Base-by-base conservation (phyloP, 1,140 invertebrate genomes). In the Pseudomyrmex gracilis region DNA sequence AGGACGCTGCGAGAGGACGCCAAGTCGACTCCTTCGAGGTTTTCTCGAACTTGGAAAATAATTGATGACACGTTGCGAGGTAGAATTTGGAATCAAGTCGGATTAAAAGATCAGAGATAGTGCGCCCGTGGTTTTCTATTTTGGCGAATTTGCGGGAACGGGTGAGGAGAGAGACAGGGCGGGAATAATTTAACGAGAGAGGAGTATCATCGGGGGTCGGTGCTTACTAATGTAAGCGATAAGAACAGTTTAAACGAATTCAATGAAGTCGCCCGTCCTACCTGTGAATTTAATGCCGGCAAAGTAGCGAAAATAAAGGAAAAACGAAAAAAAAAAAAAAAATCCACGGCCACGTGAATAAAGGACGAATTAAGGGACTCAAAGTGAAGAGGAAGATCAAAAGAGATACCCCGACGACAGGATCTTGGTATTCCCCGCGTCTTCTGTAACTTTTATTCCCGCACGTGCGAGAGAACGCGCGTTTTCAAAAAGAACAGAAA, bases 91-190 rank as follows among this genome's bases (percentile, higher is more conserved):
- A 80, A 80, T 80, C 76, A 70, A 70, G 76, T 22, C 53, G 76
- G 76, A 80, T 80, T 80, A 80, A 80, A 80, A 80, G 76, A 80
- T 80, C 76, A 80, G 76, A 80, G 76, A 80, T 80, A 80, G 76
- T 34, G 34, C 51, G 53, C 66, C 22, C 53, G 76, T 34, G 66
- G 53, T 80, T 80, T 80, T 80, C 66, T 80, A 71, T 80, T 80
- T 80, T 80, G 66, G 66, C 76, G 76, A 70, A 80, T 80, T 70
- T 70, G 66, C 66, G 66, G 45, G 53, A 53, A 80, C 73, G 66
- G 70, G 61, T 66, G 53, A 58, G 57, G 60, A 45, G 53, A 68
- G 45, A 80, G 66, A 80, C 58, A 49, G 76, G 76, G 12, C 34
- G 57, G 22, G 76, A 80, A 80, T 80, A 80, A 80, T 80, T 80